Evolutionary conservation across 2,113 vertebrate species (phyloP).

Genomic region (Burhinus oedicnemus): DNA sequence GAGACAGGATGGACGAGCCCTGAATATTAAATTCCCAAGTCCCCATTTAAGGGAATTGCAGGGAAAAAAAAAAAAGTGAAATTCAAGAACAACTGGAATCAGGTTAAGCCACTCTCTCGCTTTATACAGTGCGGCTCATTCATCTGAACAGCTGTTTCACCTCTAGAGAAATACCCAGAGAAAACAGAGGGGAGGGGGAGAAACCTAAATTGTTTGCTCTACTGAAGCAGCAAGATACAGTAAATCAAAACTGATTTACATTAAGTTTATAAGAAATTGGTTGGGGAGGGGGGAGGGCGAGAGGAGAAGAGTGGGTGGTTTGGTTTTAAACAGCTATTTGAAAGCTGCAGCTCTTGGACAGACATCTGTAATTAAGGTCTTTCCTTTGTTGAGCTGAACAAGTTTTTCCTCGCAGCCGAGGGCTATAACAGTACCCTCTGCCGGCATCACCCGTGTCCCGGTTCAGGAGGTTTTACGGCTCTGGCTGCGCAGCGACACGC

Average conservation of each 20-base stretch:
- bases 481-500: background rate
- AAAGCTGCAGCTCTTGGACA: background rate
- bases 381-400: conserved; percentile 49
- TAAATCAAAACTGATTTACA: conserved; percentile 31
- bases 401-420: background rate
- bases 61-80: background rate
- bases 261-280: background rate
- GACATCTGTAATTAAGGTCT: background rate
- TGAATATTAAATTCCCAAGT: conserved; percentile 39
- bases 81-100: conserved; percentile 58
- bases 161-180: conserved; percentile 53
- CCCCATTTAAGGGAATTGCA: background rate
- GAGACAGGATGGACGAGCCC: conserved; percentile 22
- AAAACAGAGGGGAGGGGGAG: conserved; percentile 30
- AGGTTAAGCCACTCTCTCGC: conserved; percentile 31
- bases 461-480: background rate
- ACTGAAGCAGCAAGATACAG: conserved; percentile 2
- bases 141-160: conserved; percentile 68
- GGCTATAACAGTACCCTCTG: conserved; percentile 47
- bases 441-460: background rate
- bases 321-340: background rate
- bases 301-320: background rate
- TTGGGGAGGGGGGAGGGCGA: too few relatives aligned
- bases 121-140: conserved; percentile 47
- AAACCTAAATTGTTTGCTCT: conserved; percentile 48